Percentiles rank a stretch among this genome's conserved stretches.
These are phyloP conservation scores for Poeciliopsis gracilis DNA, from an alignment of 2,797 vertebrate genomes.

Conservation along the genomic window DNA sequence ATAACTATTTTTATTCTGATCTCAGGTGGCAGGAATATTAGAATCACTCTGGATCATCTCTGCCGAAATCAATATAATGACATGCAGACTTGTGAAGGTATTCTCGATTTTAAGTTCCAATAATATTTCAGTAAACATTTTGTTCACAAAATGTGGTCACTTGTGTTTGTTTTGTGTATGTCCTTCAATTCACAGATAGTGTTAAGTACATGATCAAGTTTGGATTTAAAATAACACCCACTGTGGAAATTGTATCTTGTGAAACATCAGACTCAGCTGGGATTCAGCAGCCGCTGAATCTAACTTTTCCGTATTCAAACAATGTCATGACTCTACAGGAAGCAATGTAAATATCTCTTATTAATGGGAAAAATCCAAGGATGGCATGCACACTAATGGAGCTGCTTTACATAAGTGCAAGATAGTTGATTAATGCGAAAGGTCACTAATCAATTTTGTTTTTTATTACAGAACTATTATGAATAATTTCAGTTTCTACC, in stretches of 20 bases:
- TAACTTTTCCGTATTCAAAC: accelerated
- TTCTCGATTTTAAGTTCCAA: background rate
- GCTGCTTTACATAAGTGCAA: background rate
- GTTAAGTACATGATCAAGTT: background rate
- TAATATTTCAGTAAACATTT: background rate
- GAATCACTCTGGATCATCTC: background rate
- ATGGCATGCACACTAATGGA: background rate
- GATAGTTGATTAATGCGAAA: background rate
- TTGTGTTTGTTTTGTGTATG: background rate
- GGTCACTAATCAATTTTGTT: background rate
- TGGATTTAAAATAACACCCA: background rate
- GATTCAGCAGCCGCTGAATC: accelerated
- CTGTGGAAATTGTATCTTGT: background rate
- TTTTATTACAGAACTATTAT: slow-evolving; percentile 31
- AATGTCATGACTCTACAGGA: background rate
- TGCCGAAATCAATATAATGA: accelerated
- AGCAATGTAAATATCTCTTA: slow-evolving; percentile 27
- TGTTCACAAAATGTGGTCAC: background rate
- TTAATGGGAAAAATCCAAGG: no score
- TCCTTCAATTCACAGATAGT: background rate
- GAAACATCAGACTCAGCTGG: background rate
- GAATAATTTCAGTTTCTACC: background rate
- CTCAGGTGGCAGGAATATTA: accelerated
- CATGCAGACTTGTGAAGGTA: background rate
- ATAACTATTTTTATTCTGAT: slow-evolving; percentile 9